Evolutionary conservation across 2,888 invertebrate genomes (phyloP).

Genomic region (Latrodectus hesperus): DNA sequence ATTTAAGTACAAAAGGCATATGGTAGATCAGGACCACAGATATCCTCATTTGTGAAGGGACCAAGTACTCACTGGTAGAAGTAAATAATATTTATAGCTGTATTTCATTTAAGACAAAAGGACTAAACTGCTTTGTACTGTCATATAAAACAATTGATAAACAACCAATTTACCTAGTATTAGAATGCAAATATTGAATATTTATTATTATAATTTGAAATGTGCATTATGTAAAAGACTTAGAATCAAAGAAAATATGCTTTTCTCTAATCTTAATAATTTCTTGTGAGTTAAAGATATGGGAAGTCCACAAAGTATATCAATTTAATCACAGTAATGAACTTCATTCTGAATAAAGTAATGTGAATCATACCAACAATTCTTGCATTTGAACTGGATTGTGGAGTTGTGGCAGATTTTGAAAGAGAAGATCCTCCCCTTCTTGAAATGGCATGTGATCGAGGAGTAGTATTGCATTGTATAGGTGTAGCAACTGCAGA

Average conservation of each 20-base stretch:
- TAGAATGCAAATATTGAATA: background rate
- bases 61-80: too few species aligned
- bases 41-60: too few species aligned
- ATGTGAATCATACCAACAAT: constrained; percentile 30
- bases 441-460: background rate
- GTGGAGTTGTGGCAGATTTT: constrained; percentile 45
- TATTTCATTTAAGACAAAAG: too few species aligned
- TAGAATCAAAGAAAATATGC: background rate
- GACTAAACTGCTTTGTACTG: background rate
- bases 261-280: background rate
- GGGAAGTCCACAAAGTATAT: background rate
- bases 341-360: background rate
- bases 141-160: background rate
- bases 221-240: background rate
- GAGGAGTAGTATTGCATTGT: background rate
- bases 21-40: too few species aligned
- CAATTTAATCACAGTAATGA: background rate
- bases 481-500: background rate
- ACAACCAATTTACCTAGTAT: too few species aligned
- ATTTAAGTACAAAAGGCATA: too few species aligned
- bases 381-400: constrained; percentile 17
- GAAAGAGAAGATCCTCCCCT: constrained; percentile 1
- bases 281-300: background rate
- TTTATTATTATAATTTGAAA: background rate
- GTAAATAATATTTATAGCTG: too few species aligned